Base-by-base conservation (phyloP, 2,113 vertebrate genomes). In the Chionodraco myersi region DNA sequence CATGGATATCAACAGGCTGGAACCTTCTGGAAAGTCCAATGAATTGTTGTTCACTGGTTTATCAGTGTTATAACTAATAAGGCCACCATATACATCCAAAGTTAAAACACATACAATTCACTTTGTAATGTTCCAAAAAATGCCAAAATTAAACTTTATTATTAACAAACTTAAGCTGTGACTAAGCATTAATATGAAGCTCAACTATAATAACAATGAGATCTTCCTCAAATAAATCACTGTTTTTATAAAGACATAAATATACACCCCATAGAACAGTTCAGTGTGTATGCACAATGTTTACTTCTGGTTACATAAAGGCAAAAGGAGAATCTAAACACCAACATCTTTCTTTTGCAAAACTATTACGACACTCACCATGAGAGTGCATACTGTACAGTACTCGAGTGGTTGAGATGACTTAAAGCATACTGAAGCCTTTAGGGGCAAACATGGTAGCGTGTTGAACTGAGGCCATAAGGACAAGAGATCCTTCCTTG, bases 351-450 rank as follows among this genome's bases (percentile, higher is more conserved):
- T 57, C 14, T 62, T 70, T 70, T 34, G 16, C 47, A 56, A 77
- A 30, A 45, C 23, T 60, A 26, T 36, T 45, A 44, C 23, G 60
- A 52, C 59, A 18, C 60, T 45, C 23, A 51, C 58, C 72, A 52
- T 58, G 10, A 14, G 77, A 77, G 67, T 47, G 47, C 36, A 82
- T 9, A 41, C 59, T 56, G 36, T 56, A 30, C 30, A 30, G 30
- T 30, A 18, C 41, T 44, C 23, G 75, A 52, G 26, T 59, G 51
- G 57, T 34, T 78, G 63, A 7, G 52, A 65, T 2, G 10, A 7
- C 8, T 53, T 45, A 57, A 73, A 73, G 57, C 57, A 49, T 26
- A 61, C 16, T 60, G 60, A 56, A 67, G 74, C 36, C 53, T 60
- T 67, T n/a, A 52, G 62, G 51, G n/a, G 45, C 30, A 45, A 75